phyloP scores from a whole-genome alignment of 2,888 invertebrate genomes.

The Doris montereyensis region DNA sequence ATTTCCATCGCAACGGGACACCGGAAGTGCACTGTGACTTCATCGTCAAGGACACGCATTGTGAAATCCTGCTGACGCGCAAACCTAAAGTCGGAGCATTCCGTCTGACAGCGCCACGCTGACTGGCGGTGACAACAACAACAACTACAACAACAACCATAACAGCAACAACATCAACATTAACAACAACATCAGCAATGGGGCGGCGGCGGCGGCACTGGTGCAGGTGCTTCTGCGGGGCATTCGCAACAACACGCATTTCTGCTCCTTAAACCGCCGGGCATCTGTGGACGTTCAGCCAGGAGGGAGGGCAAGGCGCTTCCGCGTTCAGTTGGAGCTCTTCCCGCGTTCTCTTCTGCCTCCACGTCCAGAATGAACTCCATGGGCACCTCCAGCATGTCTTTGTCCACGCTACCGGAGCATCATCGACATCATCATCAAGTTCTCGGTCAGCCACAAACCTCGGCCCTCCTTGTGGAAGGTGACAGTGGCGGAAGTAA shows the following conservation, averaged over 20 bases:
- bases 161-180: neutral
- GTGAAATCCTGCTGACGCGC: slow-evolving; percentile 34
- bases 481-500: neutral
- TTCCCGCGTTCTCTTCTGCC: slow-evolving; percentile 26
- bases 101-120: neutral
- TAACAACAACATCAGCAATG: neutral
- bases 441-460: neutral
- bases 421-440: neutral
- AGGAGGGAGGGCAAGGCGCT: no score
- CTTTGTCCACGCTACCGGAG: slow-evolving; percentile 7
- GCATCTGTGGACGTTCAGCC: slow-evolving; percentile 26
- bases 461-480: neutral
- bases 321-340: neutral
- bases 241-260: slow-evolving; percentile 27
- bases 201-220: no score
- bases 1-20: slow-evolving; percentile 36
- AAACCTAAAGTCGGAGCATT: slow-evolving; percentile 36
- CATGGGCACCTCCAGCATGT: neutral
- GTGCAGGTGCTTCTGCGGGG: no score
- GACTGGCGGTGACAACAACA: neutral
- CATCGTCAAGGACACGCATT: slow-evolving; percentile 41
- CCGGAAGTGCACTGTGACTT: slow-evolving; percentile 40
- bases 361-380: slow-evolving; percentile 22
- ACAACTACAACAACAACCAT: neutral
- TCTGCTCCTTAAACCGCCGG: slow-evolving; percentile 31